These are phyloP conservation scores for Geothlypis trichas DNA, from an alignment of 2,113 vertebrate genomes.

Conservation along the genomic window DNA sequence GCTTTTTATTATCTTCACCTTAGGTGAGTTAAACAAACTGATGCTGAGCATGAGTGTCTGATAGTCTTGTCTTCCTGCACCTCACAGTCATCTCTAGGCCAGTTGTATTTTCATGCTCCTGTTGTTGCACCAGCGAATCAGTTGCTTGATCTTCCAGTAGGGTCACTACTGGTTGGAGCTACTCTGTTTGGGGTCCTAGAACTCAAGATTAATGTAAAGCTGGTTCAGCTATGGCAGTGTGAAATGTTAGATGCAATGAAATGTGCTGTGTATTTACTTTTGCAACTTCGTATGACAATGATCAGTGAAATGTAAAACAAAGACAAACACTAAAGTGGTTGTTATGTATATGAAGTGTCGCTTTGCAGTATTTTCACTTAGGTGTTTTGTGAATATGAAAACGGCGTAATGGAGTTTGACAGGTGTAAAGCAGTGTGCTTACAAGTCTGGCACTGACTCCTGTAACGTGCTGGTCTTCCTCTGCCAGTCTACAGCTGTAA, in stretches of 20 bases:
- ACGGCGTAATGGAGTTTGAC: neutral
- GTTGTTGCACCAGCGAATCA: neutral
- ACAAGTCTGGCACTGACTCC: neutral
- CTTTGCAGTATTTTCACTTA: neutral
- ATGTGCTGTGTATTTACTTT: neutral
- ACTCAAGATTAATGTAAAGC: neutral
- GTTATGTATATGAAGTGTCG: neutral
- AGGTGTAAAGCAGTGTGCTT: rapidly evolving
- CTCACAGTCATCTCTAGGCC: neutral
- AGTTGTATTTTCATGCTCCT: neutral
- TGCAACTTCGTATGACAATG: neutral
- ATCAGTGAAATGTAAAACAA: neutral
- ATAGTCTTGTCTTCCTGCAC: neutral
- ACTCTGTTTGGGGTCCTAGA: neutral
- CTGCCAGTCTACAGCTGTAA: neutral
- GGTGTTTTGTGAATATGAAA: neutral
- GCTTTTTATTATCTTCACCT: neutral
- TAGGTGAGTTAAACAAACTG: neutral
- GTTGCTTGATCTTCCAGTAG: neutral
- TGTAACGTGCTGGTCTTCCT: neutral
- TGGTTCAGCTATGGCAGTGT: neutral
- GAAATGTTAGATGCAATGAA: neutral
- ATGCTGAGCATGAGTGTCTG: neutral
- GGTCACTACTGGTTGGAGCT: neutral
- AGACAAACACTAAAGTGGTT: neutral